Conservation (phyloP, 2,797 vertebrate species). For the Arrhamphus sclerolepis region DNA sequence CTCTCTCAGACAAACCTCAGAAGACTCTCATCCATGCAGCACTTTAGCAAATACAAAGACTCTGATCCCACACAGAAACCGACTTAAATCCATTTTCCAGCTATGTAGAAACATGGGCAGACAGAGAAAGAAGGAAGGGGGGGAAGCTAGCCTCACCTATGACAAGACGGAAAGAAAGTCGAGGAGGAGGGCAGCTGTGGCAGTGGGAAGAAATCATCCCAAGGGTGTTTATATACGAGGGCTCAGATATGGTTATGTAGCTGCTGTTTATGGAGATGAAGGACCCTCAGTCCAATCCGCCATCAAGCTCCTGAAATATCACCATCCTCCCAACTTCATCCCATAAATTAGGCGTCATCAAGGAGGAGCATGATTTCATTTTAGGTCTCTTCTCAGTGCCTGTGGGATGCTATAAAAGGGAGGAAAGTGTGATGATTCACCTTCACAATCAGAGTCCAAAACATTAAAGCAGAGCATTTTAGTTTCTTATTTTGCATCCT, state of each 20-base stretch:
- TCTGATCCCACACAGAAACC: conserved; percentile 2
- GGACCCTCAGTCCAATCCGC: conserved; percentile 76
- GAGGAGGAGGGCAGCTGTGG: conserved; percentile 54
- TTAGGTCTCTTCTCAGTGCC: conserved; percentile 27
- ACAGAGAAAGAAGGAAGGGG: conserved; percentile 28
- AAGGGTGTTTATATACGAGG: conserved; percentile 64
- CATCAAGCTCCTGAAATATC: conserved; percentile 78
- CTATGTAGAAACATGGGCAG: conserved; percentile 10
- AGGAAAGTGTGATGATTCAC: conserved; percentile 21
- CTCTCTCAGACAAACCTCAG: no score
- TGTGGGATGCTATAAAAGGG: conserved; percentile 47
- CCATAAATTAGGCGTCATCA: conserved; percentile 27
- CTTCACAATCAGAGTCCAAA: conserved; percentile 10
- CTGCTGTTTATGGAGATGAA: conserved; percentile 80
- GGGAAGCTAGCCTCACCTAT: conserved; percentile 64
- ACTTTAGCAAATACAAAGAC: conserved; percentile 11
- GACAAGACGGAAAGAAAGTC: conserved; percentile 24
- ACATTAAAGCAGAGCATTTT: background rate
- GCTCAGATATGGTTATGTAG: conserved; percentile 54
- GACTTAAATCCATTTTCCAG: conserved; percentile 6
- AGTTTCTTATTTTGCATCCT: no score
- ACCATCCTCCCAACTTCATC: conserved; percentile 35
- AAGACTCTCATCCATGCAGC: conserved; percentile 29
- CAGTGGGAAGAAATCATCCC: conserved; percentile 44
- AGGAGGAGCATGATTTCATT: conserved; percentile 66